Base-by-base conservation (phyloP, 1,140 invertebrate genomes). In the Neodiprion virginianus region DNA sequence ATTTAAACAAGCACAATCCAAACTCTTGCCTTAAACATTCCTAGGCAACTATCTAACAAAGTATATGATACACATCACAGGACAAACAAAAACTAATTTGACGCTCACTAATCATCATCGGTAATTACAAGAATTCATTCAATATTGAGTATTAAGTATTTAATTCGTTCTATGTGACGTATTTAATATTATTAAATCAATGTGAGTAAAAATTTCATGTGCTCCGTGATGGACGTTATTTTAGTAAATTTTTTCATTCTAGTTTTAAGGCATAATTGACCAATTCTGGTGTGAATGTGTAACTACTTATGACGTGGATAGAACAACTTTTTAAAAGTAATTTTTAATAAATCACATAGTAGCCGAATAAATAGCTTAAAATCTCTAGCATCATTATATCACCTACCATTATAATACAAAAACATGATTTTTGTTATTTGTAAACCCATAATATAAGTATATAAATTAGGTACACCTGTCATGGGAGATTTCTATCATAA, bases 351-450 rank as follows among this genome's bases (percentile, higher is more conserved):
- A 81, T 81, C 76, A 82, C 80, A 83, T 82, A 80, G 77, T 76
- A 80, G 80, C 77, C 80, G 74, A 83, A 81, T 82, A 81, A 82
- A 82, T 81, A 80, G 75, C 77, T 81, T 80, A 81, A 79, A 81
- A 80, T 73, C 61, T 82, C 75, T 80, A 81, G 82, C 76, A 79
- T 69, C 65, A 53, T 76, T 77, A 74, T 40, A 40, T 76, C 53
- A 68, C 68, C 74, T 78, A 75, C 67, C 69, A 48, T 77, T 77
- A 48, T 21, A 75, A 28, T 69, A 69, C 67, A 69, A 69, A 66
- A 74, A 61, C 49, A 61, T 68, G 14, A 71, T 75, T 47, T 75
- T 68, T n/a, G 47, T 23, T 70, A 75, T 74, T 72, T 48, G 67
- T 78, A 76, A 71, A 81, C 69, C 69, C 75, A 72, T 74, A 75